These are phyloP conservation scores for Bagarius yarrelli DNA, from an alignment of 2,113 vertebrate species.

Conservation along the genomic window DNA sequence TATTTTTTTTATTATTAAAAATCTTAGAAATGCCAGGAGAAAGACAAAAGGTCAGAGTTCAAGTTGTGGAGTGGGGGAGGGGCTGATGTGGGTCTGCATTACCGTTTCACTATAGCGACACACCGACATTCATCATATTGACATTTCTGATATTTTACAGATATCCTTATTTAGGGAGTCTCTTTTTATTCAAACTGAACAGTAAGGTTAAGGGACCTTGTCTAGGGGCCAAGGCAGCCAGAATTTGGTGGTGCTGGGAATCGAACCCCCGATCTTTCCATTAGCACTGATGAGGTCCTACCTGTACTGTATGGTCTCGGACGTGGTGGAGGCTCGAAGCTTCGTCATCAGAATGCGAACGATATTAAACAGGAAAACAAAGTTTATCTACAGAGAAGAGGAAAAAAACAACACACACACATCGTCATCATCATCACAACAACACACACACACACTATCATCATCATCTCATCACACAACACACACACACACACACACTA, in stretches of 20 bases:
- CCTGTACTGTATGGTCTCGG: conserved; percentile 98
- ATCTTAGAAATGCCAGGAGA: background rate
- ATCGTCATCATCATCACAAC: background rate
- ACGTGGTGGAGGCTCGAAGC: conserved; percentile 91
- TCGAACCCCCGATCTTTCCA: too few species aligned
- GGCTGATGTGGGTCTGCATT: too few species aligned
- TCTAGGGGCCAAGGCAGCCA: too few species aligned
- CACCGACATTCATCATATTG: too few species aligned
- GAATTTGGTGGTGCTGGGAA: too few species aligned
- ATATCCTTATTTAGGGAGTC: too few species aligned
- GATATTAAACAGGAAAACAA: conserved; percentile 98
- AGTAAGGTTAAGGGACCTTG: too few species aligned
- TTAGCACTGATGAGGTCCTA: conserved; percentile 52
- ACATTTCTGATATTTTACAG: too few species aligned
- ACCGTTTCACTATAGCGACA: too few species aligned
- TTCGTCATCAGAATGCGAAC: conserved; percentile 98
- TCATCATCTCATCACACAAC: background rate
- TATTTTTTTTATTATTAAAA: background rate
- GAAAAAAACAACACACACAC: too few species aligned
- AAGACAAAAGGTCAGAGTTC: background rate
- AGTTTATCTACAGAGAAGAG: conserved; percentile 81
- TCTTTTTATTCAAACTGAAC: too few species aligned
- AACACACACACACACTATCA: background rate
- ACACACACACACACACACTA: background rate
- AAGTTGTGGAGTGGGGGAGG: too few species aligned